Base-by-base conservation (phyloP, 2,113 vertebrate species). In the Anser brachyrhynchus region DNA sequence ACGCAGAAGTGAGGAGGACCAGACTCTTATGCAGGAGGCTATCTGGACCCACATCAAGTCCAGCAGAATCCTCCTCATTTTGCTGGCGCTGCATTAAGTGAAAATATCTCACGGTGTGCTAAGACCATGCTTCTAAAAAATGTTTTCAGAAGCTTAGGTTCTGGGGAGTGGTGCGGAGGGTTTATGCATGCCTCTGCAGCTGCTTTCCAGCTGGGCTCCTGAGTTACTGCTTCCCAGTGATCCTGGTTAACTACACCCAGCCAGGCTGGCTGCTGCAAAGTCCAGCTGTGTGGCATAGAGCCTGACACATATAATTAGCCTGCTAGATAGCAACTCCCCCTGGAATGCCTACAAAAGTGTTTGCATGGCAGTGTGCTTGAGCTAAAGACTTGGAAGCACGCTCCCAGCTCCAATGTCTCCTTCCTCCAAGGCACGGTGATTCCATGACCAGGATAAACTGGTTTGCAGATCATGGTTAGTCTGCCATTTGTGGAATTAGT, bases 21-120 rank as follows among this genome's bases (percentile, higher is more conserved):
- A 69, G 64, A 3, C 9, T 25, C 1, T 49, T 17, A 5, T 3
- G 5, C 1, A 2, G 25, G 52, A 76, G 33, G 13, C n/a, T 14
- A 18, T 26, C 5, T 54, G 55, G 66, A 89, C 43, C 22, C 37
- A 49, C 43, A 39, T 19, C 10, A 44, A 49, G 39, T 77, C 31
- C 61, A 66, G 61, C 49, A 79, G n/a, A 74, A 70, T 73, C 31
- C 33, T 91, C 4, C 71, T 77, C n/a, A 29, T 14, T 37, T 73
- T n/a, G 0, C n/a, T 69, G 49, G 37, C 59, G n/a, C 11, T 39
- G 43, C 13, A 2, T n/a, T 64, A 31, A 22, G 5, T 77, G 26
- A 37, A 26, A 39, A 14, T 43, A 46, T 16, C 15, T 49, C 19
- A 26, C 10, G 22, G 33, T 21, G 29, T 3, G 6, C 19, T 19